Conservation (phyloP, 2,797 vertebrate genomes). For the Chrysocyon brachyurus region DNA sequence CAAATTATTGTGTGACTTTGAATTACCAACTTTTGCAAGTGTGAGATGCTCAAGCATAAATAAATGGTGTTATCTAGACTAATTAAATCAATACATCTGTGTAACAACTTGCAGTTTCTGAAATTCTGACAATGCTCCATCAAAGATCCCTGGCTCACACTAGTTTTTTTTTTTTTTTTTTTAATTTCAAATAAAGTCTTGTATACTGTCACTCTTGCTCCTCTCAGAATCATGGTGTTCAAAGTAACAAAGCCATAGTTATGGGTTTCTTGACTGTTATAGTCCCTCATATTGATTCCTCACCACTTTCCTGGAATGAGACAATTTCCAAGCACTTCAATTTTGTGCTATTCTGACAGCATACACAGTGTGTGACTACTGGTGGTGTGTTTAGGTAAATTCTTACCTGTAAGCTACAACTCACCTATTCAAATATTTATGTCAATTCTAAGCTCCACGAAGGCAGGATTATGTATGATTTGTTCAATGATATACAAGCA, state of each 20-base stretch:
- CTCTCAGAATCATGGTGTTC: slow-evolving; percentile 58
- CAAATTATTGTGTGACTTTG: slow-evolving; percentile 88
- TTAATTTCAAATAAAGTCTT: slow-evolving; percentile 68
- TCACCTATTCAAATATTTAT: slow-evolving; percentile 44
- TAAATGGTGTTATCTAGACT: slow-evolving; percentile 88
- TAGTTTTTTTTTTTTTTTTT: slow-evolving; percentile 29
- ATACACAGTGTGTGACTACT: neutral
- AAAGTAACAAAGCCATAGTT: slow-evolving; percentile 30
- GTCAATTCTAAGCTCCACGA: slow-evolving; percentile 48
- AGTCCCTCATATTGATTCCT: neutral
- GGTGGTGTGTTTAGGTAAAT: slow-evolving; percentile 43
- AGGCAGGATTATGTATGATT: slow-evolving; percentile 26
- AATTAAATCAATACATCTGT: slow-evolving; percentile 89
- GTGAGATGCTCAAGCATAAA: slow-evolving; percentile 89
- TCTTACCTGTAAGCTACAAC: slow-evolving; percentile 7
- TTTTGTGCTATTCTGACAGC: slow-evolving; percentile 55
- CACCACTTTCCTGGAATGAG: slow-evolving; percentile 46
- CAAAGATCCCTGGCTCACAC: slow-evolving; percentile 75
- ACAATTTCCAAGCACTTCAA: slow-evolving; percentile 51
- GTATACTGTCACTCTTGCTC: neutral
- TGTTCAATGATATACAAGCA: slow-evolving; percentile 47
- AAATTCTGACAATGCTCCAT: slow-evolving; percentile 79
- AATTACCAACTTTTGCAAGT: slow-evolving; percentile 89
- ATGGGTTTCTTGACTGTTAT: slow-evolving; percentile 26
- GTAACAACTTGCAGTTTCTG: slow-evolving; percentile 84